Evolutionary conservation across 35 echinoderm and acorn worm species (phyloP).

Genomic region (Chiridota heheva): DNA sequence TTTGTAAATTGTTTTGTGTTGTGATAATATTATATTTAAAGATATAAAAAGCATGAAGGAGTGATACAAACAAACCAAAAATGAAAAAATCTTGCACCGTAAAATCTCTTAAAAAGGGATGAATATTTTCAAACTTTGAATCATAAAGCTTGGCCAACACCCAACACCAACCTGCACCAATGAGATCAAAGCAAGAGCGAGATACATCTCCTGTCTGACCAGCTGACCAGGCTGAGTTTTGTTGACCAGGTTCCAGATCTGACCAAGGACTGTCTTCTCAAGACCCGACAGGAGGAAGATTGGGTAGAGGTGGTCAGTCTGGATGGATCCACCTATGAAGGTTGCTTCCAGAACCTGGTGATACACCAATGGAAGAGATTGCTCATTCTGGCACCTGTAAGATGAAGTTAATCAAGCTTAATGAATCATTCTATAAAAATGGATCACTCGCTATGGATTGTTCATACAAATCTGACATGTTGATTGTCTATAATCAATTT

Average conservation of each 20-base stretch:
- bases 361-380: conserved; percentile 68
- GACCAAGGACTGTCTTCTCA: conserved; percentile 49
- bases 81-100: no score
- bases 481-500: background rate
- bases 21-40: no score
- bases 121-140: no score
- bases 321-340: conserved; percentile 47
- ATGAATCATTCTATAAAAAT: background rate
- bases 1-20: no score
- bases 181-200: conserved; percentile 76
- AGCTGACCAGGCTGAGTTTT: conserved; percentile 73
- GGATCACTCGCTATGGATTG: background rate
- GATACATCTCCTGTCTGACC: conserved; percentile 62
- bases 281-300: conserved; percentile 81
- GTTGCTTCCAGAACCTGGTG: conserved; percentile 89
- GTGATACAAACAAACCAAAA: no score
- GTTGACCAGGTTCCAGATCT: conserved; percentile 79
- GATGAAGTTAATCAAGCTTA: background rate
- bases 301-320: conserved; percentile 72
- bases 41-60: no score
- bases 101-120: no score
- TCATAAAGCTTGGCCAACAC: no score
- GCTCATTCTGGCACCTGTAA: conserved; percentile 79
- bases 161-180: conserved; percentile 69
- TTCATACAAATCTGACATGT: background rate